phyloP scores from a whole-genome alignment of 37 sponge, comb jelly and placozoan species.

The Halichondria panicea region DNA sequence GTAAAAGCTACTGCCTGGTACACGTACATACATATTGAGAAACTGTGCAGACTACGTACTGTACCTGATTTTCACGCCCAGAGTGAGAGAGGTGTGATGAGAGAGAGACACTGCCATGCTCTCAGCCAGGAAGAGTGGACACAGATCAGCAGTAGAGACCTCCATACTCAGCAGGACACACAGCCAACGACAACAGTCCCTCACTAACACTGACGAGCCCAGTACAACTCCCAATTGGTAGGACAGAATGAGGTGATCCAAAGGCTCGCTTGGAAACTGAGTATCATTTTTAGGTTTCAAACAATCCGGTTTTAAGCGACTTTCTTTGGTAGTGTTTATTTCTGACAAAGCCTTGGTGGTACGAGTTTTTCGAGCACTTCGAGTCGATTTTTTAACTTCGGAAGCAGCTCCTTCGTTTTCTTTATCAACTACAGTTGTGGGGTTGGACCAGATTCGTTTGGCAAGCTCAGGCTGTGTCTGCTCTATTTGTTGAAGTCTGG shows the following conservation, averaged over 20 bases:
- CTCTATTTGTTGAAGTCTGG: not conserved
- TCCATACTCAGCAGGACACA: not conserved
- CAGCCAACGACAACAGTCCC: constrained; percentile 40
- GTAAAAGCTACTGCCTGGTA: too few species aligned
- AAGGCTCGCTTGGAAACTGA: not conserved
- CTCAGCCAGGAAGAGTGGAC: constrained; percentile 31
- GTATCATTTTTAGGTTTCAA: too few species aligned
- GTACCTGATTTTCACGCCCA: constrained; percentile 47
- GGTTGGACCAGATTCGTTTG: not conserved
- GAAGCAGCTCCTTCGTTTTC: not conserved
- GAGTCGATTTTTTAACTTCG: not conserved
- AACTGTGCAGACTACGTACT: not conserved
- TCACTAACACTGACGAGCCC: constrained; percentile 8
- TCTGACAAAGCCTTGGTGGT: not conserved
- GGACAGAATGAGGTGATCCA: constrained; percentile 21
- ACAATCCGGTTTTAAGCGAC: not conserved
- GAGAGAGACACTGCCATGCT: constrained; percentile 17
- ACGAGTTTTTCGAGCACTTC: not conserved
- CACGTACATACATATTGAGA: not conserved
- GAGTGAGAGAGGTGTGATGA: constrained; percentile 10
- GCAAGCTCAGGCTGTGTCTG: not conserved
- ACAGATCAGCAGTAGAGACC: not conserved
- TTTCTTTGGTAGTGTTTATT: not conserved
- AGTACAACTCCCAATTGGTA: constrained; percentile 36
- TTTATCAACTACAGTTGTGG: not conserved